Conservation (phyloP, 2,113 vertebrate species). For the Campylorhamphus procurvoides region DNA sequence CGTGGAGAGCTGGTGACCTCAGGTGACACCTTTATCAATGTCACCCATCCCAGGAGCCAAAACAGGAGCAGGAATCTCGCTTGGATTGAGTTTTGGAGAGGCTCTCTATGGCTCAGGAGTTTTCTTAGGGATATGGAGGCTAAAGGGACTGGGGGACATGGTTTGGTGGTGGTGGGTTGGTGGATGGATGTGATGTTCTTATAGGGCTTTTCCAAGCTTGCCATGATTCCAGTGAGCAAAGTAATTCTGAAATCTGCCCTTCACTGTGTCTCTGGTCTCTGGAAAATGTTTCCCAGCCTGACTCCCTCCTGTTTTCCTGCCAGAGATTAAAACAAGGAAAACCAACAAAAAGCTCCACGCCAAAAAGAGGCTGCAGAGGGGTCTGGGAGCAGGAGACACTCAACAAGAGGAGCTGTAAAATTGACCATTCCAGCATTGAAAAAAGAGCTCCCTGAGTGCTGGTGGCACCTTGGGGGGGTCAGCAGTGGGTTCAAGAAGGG, state of each 20-base stretch:
- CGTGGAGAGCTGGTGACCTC: not conserved
- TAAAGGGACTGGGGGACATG: not conserved
- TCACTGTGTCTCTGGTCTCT: not conserved
- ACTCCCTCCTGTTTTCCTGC: not conserved
- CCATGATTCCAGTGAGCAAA: not conserved
- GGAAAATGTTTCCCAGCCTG: not conserved
- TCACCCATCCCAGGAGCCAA: not conserved
- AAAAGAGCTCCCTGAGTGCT: rapidly evolving
- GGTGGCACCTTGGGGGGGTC: not conserved
- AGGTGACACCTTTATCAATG: not conserved
- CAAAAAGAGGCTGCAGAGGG: not conserved
- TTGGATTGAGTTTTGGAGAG: not conserved
- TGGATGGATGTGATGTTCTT: too few species aligned
- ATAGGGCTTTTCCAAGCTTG: not conserved
- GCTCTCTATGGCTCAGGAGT: not conserved
- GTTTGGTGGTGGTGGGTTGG: not conserved
- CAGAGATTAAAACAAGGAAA: not conserved
- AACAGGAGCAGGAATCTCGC: not conserved
- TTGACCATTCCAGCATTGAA: rapidly evolving
- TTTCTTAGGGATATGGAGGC: not conserved
- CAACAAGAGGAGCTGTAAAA: not conserved
- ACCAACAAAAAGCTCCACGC: not conserved
- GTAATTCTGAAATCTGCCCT: not conserved
- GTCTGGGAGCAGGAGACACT: not conserved
- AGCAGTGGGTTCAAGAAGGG: not conserved